Conservation (phyloP, 1,140 invertebrate species). For the Bombus sylvicola region DNA sequence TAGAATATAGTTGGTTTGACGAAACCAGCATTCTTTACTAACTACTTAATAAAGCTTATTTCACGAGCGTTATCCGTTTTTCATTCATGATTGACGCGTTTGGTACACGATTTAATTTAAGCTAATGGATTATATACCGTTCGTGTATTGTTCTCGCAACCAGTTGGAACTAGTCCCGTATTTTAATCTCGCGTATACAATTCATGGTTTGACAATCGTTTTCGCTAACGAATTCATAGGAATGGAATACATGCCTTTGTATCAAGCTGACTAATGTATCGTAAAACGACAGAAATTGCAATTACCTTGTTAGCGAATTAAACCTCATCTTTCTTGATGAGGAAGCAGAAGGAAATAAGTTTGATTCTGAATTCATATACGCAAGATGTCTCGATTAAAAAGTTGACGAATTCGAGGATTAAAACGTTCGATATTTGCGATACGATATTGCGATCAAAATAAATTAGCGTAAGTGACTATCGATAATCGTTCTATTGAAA, state of each 20-base stretch:
- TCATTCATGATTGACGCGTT: background rate
- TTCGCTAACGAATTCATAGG: background rate
- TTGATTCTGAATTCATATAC: too few species aligned
- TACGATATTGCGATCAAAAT: too few species aligned
- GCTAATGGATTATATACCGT: background rate
- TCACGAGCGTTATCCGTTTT: background rate
- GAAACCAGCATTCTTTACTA: background rate
- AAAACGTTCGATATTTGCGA: too few species aligned
- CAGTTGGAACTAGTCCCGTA: background rate
- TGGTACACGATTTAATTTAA: background rate
- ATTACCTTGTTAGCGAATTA: background rate
- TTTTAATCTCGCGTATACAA: background rate
- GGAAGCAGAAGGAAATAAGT: background rate
- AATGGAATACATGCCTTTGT: background rate
- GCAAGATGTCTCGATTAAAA: too few species aligned
- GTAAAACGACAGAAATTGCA: background rate
- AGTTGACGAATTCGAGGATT: background rate
- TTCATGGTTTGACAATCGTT: background rate
- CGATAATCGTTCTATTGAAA: too few species aligned
- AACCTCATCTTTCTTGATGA: background rate
- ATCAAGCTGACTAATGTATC: background rate
- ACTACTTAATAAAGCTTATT: background rate
- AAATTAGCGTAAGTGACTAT: too few species aligned
- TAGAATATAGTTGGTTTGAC: background rate
- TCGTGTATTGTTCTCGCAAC: background rate